These are phyloP conservation scores for Crenichthys baileyi DNA, from an alignment of 2,797 vertebrate genomes.

Conservation along the genomic window DNA sequence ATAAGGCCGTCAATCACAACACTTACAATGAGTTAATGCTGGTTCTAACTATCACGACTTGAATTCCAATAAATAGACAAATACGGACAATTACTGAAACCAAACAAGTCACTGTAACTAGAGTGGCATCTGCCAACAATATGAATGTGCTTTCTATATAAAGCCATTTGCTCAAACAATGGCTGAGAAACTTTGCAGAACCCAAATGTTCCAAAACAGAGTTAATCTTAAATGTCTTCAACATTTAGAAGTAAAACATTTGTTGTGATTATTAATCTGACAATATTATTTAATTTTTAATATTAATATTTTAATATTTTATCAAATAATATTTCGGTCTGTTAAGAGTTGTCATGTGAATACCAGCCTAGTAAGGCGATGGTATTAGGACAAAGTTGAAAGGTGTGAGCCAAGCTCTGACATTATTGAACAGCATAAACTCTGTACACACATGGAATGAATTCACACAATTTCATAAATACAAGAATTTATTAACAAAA, in stretches of 20 bases:
- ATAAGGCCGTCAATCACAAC: slow-evolving; percentile 40
- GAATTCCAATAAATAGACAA: slow-evolving; percentile 7
- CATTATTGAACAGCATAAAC: too few relatives aligned
- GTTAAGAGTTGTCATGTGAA: too few relatives aligned
- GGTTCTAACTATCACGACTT: slow-evolving; percentile 15
- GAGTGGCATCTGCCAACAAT: neutral
- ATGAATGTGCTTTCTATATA: neutral
- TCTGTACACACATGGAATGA: too few relatives aligned
- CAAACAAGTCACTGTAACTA: neutral
- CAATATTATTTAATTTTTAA: too few relatives aligned
- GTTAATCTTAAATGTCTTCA: neutral
- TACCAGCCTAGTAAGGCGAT: too few relatives aligned
- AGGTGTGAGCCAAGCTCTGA: too few relatives aligned
- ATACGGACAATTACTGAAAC: neutral
- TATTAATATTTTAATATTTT: too few relatives aligned
- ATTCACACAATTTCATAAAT: too few relatives aligned
- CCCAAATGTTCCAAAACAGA: neutral
- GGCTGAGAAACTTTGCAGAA: neutral
- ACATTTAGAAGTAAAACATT: neutral
- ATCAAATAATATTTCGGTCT: too few relatives aligned
- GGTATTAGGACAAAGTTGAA: too few relatives aligned
- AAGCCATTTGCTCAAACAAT: neutral
- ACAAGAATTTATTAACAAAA: too few relatives aligned
- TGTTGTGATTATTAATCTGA: too few relatives aligned
- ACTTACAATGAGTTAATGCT: slow-evolving; percentile 19